Conservation (phyloP, 1,140 invertebrate genomes). For the Cydia strobilella region DNA sequence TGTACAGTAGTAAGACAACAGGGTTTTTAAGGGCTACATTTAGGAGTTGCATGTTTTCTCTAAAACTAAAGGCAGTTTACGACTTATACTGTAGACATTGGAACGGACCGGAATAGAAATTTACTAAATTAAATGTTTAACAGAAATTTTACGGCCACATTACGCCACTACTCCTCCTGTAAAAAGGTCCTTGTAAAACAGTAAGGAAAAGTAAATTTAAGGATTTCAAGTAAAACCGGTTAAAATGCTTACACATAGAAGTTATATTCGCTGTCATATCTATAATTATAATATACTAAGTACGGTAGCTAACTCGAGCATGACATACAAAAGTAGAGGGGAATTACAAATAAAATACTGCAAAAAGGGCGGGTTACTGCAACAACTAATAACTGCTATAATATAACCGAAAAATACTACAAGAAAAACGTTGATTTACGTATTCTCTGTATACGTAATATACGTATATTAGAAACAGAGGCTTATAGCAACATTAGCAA, state of each 20-base stretch:
- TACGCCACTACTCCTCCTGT: no score
- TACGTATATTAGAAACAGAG: not conserved
- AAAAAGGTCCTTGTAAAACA: no score
- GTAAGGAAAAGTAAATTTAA: no score
- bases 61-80: no score
- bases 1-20: no score
- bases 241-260: slow-evolving; percentile 49
- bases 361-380: not conserved
- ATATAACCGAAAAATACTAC: not conserved
- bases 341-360: slow-evolving; percentile 36
- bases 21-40: no score
- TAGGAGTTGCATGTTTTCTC: no score
- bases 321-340: slow-evolving; percentile 36
- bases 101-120: no score
- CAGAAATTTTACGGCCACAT: no score
- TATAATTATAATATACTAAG: slow-evolving; percentile 39
- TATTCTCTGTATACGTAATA: not conserved
- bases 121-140: no score
- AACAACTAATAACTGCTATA: not conserved
- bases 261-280: slow-evolving; percentile 48
- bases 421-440: not conserved
- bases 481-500: not conserved
- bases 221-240: not conserved
- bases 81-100: no score
- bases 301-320: slow-evolving; percentile 44